A percentile compares a stretch with the other conserved stretches of the same genome.
Evolutionary conservation across 2,113 vertebrate species (phyloP).

Genomic region (Dipodomys merriami): DNA sequence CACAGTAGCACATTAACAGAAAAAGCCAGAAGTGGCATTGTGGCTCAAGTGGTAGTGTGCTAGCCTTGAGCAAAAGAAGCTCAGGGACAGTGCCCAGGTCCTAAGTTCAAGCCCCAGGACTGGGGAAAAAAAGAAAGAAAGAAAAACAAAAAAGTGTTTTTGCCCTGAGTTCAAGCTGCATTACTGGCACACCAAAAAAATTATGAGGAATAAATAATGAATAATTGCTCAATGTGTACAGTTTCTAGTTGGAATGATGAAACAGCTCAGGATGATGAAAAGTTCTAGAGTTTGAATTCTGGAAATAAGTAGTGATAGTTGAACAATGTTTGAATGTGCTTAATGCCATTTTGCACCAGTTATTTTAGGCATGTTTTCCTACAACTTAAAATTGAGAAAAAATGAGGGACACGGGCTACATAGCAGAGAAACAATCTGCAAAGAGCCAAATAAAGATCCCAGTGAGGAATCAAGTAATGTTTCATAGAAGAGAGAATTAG

Average conservation of each 20-base stretch:
- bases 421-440: background rate
- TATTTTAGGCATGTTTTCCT: background rate
- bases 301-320: background rate
- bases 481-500: background rate
- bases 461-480: background rate
- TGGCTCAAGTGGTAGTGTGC: too few species aligned
- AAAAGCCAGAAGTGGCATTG: too few species aligned
- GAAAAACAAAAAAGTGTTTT: too few species aligned
- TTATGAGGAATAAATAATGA: background rate
- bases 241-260: background rate
- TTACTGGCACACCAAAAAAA: too few species aligned
- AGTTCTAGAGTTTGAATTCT: background rate
- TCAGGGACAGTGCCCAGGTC: too few species aligned
- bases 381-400: background rate
- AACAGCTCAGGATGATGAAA: background rate
- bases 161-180: too few species aligned
- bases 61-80: too few species aligned
- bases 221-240: background rate
- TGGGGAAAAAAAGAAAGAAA: too few species aligned
- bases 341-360: background rate
- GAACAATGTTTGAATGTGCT: background rate
- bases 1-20: too few species aligned
- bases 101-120: too few species aligned
- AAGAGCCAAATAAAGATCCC: conserved; percentile 5
- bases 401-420: background rate